Evolutionary conservation across 2,797 vertebrate species (phyloP).

Genomic region (Trachops cirrhosus): DNA sequence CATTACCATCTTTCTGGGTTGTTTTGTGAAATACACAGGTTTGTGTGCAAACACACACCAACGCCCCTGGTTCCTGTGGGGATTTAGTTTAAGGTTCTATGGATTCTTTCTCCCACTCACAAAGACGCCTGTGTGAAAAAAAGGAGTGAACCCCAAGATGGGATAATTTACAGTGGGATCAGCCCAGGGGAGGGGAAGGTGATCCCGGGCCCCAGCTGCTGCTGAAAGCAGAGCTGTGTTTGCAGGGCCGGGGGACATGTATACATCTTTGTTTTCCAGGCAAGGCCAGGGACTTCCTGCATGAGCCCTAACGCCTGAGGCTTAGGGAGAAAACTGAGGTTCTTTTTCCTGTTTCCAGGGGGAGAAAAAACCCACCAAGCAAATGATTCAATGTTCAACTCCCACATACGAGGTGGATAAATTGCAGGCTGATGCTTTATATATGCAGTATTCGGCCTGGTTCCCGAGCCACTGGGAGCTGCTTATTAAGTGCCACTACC

Average conservation of each 20-base stretch:
- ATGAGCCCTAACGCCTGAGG: background rate
- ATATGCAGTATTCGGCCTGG: background rate
- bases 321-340: constrained; percentile 14
- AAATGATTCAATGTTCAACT: background rate
- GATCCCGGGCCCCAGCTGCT: background rate
- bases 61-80: background rate
- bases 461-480: background rate
- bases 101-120: background rate
- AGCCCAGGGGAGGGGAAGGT: background rate
- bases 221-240: constrained; percentile 19
- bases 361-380: background rate
- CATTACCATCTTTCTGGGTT: background rate
- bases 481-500: background rate
- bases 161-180: background rate
- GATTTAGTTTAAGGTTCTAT: background rate
- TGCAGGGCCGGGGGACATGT: background rate
- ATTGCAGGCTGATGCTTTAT: background rate
- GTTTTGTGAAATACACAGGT: background rate
- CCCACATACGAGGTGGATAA: background rate
- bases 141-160: background rate
- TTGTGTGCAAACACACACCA: background rate
- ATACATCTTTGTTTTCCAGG: constrained; percentile 31
- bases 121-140: constrained; percentile 36
- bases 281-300: constrained; percentile 5
- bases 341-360: constrained; percentile 37